Conservation (phyloP, 30 jellyfish, hydroid and myxozoan species). For the Morbakka virulenta region DNA sequence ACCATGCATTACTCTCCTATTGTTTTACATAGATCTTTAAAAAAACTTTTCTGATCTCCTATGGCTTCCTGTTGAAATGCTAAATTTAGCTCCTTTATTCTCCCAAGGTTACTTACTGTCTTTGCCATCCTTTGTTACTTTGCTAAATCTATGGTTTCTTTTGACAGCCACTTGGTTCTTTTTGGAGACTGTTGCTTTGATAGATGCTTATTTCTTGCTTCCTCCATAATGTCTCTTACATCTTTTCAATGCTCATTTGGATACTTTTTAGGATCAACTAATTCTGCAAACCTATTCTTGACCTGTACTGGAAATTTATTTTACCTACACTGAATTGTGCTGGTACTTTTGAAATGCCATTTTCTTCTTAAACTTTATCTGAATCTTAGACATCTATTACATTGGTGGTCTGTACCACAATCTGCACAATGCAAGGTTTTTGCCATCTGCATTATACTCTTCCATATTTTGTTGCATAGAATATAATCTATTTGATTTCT, state of each 20-base stretch:
- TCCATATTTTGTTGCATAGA: constrained; percentile 12
- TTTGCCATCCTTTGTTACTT: constrained; percentile 12
- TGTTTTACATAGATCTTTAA: constrained; percentile 5
- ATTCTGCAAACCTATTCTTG: constrained; percentile 23
- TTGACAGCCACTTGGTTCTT: constrained; percentile 31
- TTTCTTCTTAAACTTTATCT: constrained; percentile 4
- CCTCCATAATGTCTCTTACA: constrained; percentile 8
- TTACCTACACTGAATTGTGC: constrained; percentile 17
- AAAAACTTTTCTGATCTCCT: constrained; percentile 2
- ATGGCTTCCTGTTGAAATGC: constrained; percentile 19
- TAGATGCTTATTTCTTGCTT: background rate
- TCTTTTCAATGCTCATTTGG: constrained; percentile 39
- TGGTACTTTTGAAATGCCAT: constrained; percentile 4
- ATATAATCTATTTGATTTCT: constrained; percentile 21
- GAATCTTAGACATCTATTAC: background rate
- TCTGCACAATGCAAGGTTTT: constrained; percentile 29
- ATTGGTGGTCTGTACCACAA: constrained; percentile 26
- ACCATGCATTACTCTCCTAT: constrained; percentile 2
- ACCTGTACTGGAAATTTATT: constrained; percentile 20
- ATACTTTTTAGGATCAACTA: constrained; percentile 5
- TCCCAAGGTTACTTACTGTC: background rate
- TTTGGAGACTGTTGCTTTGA: constrained; percentile 20
- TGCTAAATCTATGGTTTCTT: constrained; percentile 8
- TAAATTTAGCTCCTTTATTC: background rate
- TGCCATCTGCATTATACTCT: background rate